These are phyloP conservation scores for Leucania comma DNA, from an alignment of 2,888 invertebrate species.

Conservation along the genomic window DNA sequence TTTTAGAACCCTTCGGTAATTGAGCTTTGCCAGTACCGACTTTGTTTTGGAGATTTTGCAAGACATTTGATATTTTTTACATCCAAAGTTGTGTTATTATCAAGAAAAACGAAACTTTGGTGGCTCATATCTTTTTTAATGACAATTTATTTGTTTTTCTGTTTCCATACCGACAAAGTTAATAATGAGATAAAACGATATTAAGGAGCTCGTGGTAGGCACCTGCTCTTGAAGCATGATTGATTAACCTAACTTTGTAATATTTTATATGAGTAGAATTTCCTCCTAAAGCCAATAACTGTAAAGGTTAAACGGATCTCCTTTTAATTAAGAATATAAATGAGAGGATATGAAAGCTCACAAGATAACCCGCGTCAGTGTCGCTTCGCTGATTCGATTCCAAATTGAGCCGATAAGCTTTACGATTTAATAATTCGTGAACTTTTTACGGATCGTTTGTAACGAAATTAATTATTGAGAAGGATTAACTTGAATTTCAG, in stretches of 20 bases:
- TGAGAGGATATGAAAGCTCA: constrained; percentile 27
- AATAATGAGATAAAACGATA: no score
- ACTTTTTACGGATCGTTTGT: constrained; percentile 40
- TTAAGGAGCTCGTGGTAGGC: no score
- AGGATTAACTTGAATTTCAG: constrained; percentile 16
- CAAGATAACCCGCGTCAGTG: constrained; percentile 32
- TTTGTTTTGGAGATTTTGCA: no score
- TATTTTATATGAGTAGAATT: background rate
- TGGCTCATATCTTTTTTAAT: no score
- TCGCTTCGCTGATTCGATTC: constrained; percentile 33
- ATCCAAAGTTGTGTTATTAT: no score
- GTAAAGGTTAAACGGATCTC: constrained; percentile 20
- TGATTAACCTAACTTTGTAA: no score
- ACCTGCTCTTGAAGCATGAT: background rate
- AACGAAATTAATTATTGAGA: constrained; percentile 43
- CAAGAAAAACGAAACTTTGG: no score
- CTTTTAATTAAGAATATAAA: constrained; percentile 36
- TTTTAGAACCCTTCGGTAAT: no score
- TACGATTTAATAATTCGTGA: constrained; percentile 28
- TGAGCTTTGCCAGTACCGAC: no score
- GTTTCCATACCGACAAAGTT: no score
- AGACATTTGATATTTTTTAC: no score
- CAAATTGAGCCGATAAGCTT: constrained; percentile 43
- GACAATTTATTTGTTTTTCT: no score
- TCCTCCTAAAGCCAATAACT: background rate